phyloP scores from a whole-genome alignment of 2,113 vertebrate genomes.

The Microcebus ravelobensis region DNA sequence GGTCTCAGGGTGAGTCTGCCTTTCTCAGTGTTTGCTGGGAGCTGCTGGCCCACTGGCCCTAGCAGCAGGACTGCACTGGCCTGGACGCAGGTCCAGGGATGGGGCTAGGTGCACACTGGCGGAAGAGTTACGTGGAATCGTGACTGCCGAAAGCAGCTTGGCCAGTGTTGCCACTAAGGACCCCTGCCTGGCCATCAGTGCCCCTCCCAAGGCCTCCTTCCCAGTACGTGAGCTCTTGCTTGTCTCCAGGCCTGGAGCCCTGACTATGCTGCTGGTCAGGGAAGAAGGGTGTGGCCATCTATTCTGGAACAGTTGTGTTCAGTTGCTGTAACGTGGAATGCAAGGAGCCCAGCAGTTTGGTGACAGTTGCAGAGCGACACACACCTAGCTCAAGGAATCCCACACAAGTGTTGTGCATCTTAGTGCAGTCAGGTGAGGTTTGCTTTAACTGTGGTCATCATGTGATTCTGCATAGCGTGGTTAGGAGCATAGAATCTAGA shows the following conservation, averaged over 20 bases:
- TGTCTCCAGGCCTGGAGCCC: not conserved
- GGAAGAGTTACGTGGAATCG: not conserved
- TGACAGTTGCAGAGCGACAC: fast-evolving
- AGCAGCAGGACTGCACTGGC: not conserved
- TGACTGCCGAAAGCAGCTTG: too few species aligned
- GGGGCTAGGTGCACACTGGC: not conserved
- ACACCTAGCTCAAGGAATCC: not conserved
- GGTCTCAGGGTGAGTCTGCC: not conserved
- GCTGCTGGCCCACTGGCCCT: not conserved
- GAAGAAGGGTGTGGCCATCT: fast-evolving
- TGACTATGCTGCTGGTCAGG: fast-evolving
- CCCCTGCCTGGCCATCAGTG: fast-evolving
- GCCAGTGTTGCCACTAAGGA: not conserved
- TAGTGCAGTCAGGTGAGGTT: not conserved
- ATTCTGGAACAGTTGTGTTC: not conserved
- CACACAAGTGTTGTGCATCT: fast-evolving
- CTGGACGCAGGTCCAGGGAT: not conserved
- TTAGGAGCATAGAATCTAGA: not conserved
- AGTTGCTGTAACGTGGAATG: fast-evolving
- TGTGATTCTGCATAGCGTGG: fast-evolving
- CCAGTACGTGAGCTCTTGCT: not conserved
- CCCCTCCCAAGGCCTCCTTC: too few species aligned
- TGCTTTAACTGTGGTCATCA: too few species aligned
- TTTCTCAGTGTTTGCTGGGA: not conserved
- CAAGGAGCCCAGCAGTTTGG: not conserved